A percentile compares a stretch with the other conserved stretches of the same genome.
These are phyloP conservation scores for Pimpla rufipes DNA, from an alignment of 2,888 invertebrate species.

Conservation along the genomic window DNA sequence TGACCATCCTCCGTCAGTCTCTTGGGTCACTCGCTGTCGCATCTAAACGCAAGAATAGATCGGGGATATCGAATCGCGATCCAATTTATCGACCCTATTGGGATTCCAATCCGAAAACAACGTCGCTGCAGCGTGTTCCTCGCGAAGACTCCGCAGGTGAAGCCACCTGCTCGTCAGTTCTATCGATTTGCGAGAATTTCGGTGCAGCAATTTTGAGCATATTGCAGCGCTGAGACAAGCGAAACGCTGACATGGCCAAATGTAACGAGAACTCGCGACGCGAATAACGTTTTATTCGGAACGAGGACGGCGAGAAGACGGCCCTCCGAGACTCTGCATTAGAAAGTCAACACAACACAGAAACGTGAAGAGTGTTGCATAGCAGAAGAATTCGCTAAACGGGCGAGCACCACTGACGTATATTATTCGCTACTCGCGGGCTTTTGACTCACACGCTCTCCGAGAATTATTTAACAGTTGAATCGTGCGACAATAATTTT, in stretches of 20 bases:
- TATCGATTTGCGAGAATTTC: not conserved
- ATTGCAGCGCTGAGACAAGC: not conserved
- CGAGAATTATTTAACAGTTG: too few species aligned
- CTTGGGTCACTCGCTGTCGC: slow-evolving; percentile 23
- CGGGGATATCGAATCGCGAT: slow-evolving; percentile 27
- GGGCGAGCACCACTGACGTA: not conserved
- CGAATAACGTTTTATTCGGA: slow-evolving; percentile 65
- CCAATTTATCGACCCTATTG: slow-evolving; percentile 28
- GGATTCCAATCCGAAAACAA: not conserved
- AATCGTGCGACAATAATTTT: too few species aligned
- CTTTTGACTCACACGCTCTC: too few species aligned
- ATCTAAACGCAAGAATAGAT: slow-evolving; percentile 48
- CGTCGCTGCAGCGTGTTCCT: not conserved
- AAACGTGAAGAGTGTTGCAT: not conserved
- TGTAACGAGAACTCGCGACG: slow-evolving; percentile 50
- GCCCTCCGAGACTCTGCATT: slow-evolving; percentile 13
- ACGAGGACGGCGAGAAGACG: slow-evolving; percentile 59
- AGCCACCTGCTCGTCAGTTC: slow-evolving; percentile 15
- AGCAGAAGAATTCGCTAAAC: not conserved
- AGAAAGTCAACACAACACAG: slow-evolving; percentile 21
- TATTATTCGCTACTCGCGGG: not conserved
- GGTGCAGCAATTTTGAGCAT: not conserved
- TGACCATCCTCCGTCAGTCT: not conserved
- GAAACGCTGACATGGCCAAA: slow-evolving; percentile 43
- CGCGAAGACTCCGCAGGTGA: not conserved